A percentile compares a stretch with the other conserved stretches of the same genome.
phyloP scores from a whole-genome alignment of 2,888 invertebrate species.

The Leucoptera coffeella region DNA sequence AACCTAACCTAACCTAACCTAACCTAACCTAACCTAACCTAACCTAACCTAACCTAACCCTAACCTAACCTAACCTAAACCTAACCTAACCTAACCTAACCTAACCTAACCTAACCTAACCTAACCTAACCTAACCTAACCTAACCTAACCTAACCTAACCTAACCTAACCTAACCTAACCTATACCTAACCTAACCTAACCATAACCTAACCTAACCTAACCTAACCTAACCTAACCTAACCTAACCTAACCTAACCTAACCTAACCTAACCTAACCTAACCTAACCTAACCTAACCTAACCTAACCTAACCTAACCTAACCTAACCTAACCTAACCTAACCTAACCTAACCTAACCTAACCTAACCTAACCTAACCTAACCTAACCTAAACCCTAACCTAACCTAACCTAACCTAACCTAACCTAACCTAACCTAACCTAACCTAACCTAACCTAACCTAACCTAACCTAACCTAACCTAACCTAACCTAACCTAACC shows the following conservation, averaged over 20 bases:
- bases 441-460: constrained; percentile 9
- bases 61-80: constrained; percentile 3
- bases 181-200: not conserved
- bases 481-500: constrained; percentile 10
- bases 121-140: constrained; percentile 1
- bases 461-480: constrained; percentile 8
- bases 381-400: constrained; percentile 12
- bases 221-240: constrained; percentile 3
- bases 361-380: constrained; percentile 9
- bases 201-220: constrained; percentile 1
- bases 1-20: constrained; percentile 5
- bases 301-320: constrained; percentile 3
- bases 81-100: constrained; percentile 4
- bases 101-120: constrained; percentile 1
- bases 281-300: constrained; percentile 4
- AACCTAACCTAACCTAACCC: constrained; percentile 3
- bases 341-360: not conserved
- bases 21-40: constrained; percentile 4
- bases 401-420: constrained; percentile 12
- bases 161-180: not conserved
- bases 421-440: constrained; percentile 9
- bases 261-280: constrained; percentile 4
- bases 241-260: constrained; percentile 4
- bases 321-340: not conserved
- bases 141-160: constrained; percentile 1